Conservation (phyloP, 2,888 invertebrate genomes). For the Peribatodes rhomboidaria region DNA sequence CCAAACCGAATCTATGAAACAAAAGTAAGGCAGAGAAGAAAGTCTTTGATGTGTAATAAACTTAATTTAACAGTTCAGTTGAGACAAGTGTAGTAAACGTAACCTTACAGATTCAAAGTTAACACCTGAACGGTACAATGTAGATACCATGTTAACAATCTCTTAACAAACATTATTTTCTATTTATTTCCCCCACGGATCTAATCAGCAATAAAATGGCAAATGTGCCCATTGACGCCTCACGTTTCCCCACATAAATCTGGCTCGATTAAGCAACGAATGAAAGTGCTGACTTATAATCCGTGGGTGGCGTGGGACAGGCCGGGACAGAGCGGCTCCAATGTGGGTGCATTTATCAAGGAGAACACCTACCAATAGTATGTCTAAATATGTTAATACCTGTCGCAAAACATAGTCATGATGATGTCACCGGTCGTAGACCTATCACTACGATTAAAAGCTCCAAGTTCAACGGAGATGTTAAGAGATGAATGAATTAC, state of each 20-base stretch:
- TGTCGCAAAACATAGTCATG: slow-evolving; percentile 50
- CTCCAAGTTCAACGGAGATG: slow-evolving; percentile 35
- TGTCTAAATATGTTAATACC: slow-evolving; percentile 51
- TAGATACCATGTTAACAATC: background rate
- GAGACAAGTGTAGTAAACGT: slow-evolving; percentile 9
- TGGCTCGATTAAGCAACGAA: slow-evolving; percentile 72
- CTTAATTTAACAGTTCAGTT: slow-evolving; percentile 40
- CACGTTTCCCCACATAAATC: slow-evolving; percentile 64
- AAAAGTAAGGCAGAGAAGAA: background rate
- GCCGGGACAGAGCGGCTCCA: slow-evolving; percentile 54
- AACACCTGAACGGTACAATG: background rate
- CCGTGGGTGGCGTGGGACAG: slow-evolving; percentile 79
- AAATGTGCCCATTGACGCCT: slow-evolving; percentile 42
- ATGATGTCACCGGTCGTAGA: slow-evolving; percentile 71
- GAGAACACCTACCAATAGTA: slow-evolving; percentile 63
- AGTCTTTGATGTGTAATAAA: background rate
- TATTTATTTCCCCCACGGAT: slow-evolving; percentile 1
- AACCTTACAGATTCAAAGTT: slow-evolving; percentile 25
- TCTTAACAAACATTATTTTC: background rate
- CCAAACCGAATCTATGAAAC: background rate
- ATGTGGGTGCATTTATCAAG: slow-evolving; percentile 76
- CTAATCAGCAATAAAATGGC: slow-evolving; percentile 35
- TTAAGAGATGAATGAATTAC: slow-evolving; percentile 44
- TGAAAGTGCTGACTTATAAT: slow-evolving; percentile 71
- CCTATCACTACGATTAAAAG: slow-evolving; percentile 45